Percentiles rank a stretch among this genome's conserved stretches.
Evolutionary conservation across 2,113 vertebrate genomes (phyloP).

Genomic region (Daphoenositta chrysoptera): DNA sequence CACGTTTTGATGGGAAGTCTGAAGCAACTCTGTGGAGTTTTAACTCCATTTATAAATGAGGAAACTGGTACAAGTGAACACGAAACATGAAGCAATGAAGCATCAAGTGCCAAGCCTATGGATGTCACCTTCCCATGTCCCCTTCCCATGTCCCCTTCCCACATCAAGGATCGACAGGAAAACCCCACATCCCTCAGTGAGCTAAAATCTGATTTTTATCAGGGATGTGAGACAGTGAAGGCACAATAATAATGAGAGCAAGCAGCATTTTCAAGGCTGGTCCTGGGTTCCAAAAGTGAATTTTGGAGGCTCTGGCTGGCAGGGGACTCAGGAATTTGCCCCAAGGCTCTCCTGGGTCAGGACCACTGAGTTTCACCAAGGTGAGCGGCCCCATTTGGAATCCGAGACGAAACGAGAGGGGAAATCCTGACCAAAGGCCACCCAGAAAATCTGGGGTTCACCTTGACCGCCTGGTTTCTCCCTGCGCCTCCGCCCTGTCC

Average conservation of each 20-base stretch:
- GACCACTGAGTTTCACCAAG: background rate
- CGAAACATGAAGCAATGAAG: accelerated
- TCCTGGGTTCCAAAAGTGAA: accelerated
- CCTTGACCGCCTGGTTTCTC: accelerated
- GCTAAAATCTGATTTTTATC: background rate
- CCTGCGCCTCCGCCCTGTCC: accelerated
- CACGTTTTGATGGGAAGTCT: background rate
- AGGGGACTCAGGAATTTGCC: accelerated
- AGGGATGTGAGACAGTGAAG: background rate
- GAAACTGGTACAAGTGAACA: background rate
- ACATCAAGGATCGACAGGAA: background rate
- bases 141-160: background rate
- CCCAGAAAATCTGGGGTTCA: accelerated
- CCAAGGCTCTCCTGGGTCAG: background rate
- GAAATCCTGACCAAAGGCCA: background rate
- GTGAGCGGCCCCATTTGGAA: background rate
- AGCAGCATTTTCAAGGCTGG: background rate
- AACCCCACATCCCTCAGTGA: background rate
- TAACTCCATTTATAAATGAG: background rate
- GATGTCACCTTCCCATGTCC: background rate
- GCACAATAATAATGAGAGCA: accelerated
- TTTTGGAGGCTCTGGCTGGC: background rate
- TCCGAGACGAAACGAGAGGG: background rate
- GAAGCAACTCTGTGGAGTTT: background rate
- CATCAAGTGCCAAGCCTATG: background rate